phyloP scores from a whole-genome alignment of 2,888 invertebrate genomes.

The Beris chalybata region DNA sequence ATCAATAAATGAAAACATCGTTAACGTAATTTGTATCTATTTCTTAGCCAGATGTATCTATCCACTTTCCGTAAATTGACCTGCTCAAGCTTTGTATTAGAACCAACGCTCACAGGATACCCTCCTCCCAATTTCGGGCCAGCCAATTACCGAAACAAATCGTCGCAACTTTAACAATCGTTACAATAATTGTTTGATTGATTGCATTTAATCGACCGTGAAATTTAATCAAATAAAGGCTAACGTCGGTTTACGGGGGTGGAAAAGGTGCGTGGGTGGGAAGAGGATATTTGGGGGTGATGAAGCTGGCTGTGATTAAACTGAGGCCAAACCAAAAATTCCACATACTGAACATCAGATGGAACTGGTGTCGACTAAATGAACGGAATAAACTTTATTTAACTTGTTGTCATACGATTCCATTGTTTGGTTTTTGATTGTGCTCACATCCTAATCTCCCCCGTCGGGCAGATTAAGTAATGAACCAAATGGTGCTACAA shows the following conservation, averaged over 20 bases:
- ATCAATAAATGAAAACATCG: too few species aligned
- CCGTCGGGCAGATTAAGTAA: not conserved
- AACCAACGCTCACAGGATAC: too few species aligned
- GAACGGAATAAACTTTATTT: conserved; percentile 18
- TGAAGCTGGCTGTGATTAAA: too few species aligned
- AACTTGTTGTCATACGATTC: conserved; percentile 34
- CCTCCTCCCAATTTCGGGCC: too few species aligned
- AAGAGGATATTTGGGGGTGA: not conserved
- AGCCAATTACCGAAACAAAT: conserved; percentile 2
- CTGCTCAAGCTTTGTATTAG: too few species aligned
- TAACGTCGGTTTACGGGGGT: not conserved
- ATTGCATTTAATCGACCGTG: conserved; percentile 33
- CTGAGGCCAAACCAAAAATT: not conserved
- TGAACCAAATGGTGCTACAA: conserved; percentile 26
- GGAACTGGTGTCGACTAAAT: not conserved
- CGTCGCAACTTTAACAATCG: conserved; percentile 15
- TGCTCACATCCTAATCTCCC: conserved; percentile 21
- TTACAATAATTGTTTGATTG: conserved; percentile 33
- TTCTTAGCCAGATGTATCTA: too few species aligned
- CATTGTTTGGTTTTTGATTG: conserved; percentile 32
- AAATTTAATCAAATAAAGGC: conserved; percentile 35
- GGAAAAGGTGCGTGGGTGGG: not conserved
- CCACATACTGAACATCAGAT: not conserved
- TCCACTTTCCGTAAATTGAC: too few species aligned
- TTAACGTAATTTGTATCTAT: too few species aligned